Evolutionary conservation across 37 sponge, comb jelly and placozoan species (phyloP).

Genomic region (Chondrosia reniformis): DNA sequence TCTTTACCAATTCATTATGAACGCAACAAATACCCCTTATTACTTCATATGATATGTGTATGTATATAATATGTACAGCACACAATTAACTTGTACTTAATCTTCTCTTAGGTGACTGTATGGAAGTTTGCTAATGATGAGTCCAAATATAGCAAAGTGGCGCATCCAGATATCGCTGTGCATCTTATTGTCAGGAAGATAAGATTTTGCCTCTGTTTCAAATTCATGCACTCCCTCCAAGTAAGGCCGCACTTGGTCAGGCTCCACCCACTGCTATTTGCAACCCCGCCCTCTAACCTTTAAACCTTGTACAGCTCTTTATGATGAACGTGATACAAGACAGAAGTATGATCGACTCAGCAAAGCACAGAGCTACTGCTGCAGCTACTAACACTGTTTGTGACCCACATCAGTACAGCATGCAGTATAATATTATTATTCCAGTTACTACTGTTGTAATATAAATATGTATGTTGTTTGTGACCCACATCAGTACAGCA

Average conservation of each 20-base stretch:
- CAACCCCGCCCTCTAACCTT: no score
- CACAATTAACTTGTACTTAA: no score
- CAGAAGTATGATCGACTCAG: constrained; percentile 45
- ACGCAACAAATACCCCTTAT: no score
- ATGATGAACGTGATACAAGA: constrained; percentile 31
- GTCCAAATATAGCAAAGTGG: no score
- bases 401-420: neutral
- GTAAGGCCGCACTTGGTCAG: neutral
- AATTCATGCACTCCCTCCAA: neutral
- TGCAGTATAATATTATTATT: no score
- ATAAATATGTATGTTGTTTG: no score
- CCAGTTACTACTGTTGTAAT: no score
- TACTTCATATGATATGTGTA: no score
- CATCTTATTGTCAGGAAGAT: neutral
- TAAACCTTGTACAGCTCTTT: constrained; percentile 17
- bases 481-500: neutral
- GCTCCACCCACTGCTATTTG: neutral
- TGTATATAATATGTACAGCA: no score
- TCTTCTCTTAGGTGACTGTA: neutral
- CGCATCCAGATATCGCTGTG: constrained; percentile 2
- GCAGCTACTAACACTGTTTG: constrained; percentile 49
- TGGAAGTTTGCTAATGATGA: neutral
- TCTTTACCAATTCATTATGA: no score
- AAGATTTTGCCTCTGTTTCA: neutral
- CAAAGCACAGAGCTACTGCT: constrained; percentile 33